These are phyloP conservation scores for Nemotelus nigrinus DNA, from an alignment of 2,888 invertebrate genomes.

Conservation along the genomic window DNA sequence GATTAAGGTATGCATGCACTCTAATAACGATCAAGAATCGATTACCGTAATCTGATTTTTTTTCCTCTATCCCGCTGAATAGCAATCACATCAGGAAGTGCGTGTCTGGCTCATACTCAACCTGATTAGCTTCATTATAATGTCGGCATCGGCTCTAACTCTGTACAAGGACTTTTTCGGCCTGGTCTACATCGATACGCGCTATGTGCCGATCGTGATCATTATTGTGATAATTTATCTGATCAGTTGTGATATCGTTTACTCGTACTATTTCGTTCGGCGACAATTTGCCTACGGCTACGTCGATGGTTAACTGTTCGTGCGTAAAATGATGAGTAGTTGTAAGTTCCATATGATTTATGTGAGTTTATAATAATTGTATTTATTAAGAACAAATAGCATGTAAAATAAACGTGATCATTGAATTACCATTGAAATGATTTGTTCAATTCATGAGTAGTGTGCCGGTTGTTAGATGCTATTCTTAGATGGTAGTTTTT, in stretches of 20 bases:
- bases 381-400: no score
- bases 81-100: slow-evolving; percentile 32
- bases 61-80: neutral
- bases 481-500: no score
- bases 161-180: neutral
- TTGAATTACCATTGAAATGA: no score
- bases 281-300: slow-evolving; percentile 5
- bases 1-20: slow-evolving; percentile 4
- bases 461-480: no score
- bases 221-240: neutral
- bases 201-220: neutral
- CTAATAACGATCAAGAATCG: neutral
- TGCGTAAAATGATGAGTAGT: neutral
- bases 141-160: neutral
- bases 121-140: neutral
- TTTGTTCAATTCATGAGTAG: no score
- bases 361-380: no score
- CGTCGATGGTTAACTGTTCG: neutral
- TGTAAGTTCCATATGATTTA: neutral
- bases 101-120: slow-evolving; percentile 21
- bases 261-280: slow-evolving; percentile 6
- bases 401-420: no score
- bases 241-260: slow-evolving; percentile 13
- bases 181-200: neutral
- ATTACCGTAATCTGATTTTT: neutral